phyloP scores from a whole-genome alignment of 2,888 invertebrate genomes.

The Chloroclysta siterata region DNA sequence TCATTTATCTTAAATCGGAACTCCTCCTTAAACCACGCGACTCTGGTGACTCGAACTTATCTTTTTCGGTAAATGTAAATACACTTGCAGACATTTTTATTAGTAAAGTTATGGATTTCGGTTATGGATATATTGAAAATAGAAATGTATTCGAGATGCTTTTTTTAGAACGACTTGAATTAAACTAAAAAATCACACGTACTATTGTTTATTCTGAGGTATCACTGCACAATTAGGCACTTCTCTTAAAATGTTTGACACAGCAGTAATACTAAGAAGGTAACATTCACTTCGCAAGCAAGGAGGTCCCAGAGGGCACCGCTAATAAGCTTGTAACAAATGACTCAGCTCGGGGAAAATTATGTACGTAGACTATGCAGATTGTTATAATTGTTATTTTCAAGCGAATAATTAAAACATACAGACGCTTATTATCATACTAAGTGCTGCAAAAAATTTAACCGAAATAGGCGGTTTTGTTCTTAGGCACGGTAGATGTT shows the following conservation, averaged over 20 bases:
- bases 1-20: not conserved
- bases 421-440: not conserved
- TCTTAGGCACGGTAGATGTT: not conserved
- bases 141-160: not conserved
- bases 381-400: constrained; percentile 37
- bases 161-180: not conserved
- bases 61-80: constrained; percentile 37
- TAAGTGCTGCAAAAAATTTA: not conserved
- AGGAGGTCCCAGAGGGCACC: constrained; percentile 49
- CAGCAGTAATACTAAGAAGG: constrained; percentile 24
- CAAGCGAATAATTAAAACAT: constrained; percentile 30
- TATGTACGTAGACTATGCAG: constrained; percentile 46
- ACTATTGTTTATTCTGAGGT: no score
- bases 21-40: constrained; percentile 17
- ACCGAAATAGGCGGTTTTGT: no score
- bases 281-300: constrained; percentile 48
- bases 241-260: not conserved
- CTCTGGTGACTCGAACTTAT: constrained; percentile 30
- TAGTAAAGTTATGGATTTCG: constrained; percentile 35
- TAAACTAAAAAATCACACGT: not conserved
- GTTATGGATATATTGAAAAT: constrained; percentile 30
- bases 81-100: constrained; percentile 40
- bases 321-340: constrained; percentile 71
- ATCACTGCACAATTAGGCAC: no score
- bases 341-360: constrained; percentile 58